phyloP scores from a whole-genome alignment of 1,140 invertebrate species.

The Odontomachus brunneus region DNA sequence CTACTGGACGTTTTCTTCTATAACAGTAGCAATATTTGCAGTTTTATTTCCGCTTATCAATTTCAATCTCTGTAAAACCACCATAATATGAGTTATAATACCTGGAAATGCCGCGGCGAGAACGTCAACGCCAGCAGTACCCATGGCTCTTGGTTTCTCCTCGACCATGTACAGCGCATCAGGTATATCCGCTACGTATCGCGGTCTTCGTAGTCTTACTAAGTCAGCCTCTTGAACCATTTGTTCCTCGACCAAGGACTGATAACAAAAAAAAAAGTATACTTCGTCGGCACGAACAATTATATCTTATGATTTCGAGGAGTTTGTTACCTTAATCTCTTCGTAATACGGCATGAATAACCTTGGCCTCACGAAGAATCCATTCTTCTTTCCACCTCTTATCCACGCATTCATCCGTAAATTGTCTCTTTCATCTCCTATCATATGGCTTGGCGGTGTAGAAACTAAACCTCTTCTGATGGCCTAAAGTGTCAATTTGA shows the following conservation, averaged over 20 bases:
- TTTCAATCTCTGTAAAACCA: neutral
- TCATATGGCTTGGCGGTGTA: slow-evolving; percentile 94
- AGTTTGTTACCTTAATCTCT: slow-evolving; percentile 92
- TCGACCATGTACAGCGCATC: slow-evolving; percentile 98
- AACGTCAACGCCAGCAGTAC: slow-evolving; percentile 88
- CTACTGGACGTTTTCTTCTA: too few species aligned
- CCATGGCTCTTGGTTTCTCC: slow-evolving; percentile 87
- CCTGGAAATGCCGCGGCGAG: slow-evolving; percentile 87
- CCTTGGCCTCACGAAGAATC: slow-evolving; percentile 93
- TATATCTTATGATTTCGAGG: neutral
- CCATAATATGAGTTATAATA: slow-evolving; percentile 66
- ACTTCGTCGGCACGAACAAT: slow-evolving; percentile 2
- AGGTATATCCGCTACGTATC: slow-evolving; percentile 92
- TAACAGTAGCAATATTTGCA: too few species aligned
- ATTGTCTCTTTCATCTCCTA: slow-evolving; percentile 90
- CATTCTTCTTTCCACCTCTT: slow-evolving; percentile 91
- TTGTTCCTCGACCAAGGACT: slow-evolving; percentile 93
- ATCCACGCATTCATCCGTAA: slow-evolving; percentile 94
- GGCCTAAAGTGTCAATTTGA: slow-evolving; percentile 83
- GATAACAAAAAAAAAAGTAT: slow-evolving; percentile 41
- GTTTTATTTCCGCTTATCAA: too few species aligned
- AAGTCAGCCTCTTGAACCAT: slow-evolving; percentile 92
- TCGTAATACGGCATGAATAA: slow-evolving; percentile 97
- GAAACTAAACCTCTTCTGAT: slow-evolving; percentile 94
- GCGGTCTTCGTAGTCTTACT: slow-evolving; percentile 89